Conservation (phyloP, 2,797 vertebrate species). For the Sebastes dallii region DNA sequence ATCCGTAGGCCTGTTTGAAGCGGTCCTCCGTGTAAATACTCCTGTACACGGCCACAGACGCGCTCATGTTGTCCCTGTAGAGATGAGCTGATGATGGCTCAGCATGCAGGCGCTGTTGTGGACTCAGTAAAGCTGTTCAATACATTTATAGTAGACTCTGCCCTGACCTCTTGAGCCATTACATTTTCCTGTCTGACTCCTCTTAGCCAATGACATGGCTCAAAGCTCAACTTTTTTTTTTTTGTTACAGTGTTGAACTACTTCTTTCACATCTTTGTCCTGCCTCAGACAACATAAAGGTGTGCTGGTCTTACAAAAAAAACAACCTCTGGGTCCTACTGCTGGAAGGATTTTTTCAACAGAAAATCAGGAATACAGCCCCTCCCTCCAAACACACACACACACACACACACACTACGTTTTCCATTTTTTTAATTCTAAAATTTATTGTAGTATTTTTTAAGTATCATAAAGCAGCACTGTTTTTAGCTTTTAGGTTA, state of each 20-base stretch:
- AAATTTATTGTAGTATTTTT: no score
- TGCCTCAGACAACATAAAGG: constrained; percentile 71
- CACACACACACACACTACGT: neutral
- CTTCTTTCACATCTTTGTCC: constrained; percentile 67
- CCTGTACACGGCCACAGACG: constrained; percentile 86
- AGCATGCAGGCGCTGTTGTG: neutral
- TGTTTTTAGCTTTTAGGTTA: no score
- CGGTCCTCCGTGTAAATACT: constrained; percentile 87
- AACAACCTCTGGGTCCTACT: constrained; percentile 81
- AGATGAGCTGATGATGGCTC: constrained; percentile 8
- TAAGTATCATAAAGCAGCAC: no score
- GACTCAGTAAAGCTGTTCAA: constrained; percentile 37
- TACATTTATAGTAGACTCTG: constrained; percentile 72
- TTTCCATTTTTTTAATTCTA: no score
- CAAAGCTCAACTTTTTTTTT: constrained; percentile 59
- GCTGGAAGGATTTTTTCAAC: constrained; percentile 49
- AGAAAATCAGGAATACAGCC: constrained; percentile 21
- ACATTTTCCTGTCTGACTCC: constrained; percentile 74
- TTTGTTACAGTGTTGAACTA: constrained; percentile 62
- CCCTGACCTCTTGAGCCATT: constrained; percentile 72
- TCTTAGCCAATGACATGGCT: constrained; percentile 77
- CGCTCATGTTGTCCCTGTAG: constrained; percentile 77
- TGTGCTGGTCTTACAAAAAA: constrained; percentile 53
- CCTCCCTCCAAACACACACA: constrained; percentile 23
- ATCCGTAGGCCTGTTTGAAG: constrained; percentile 84